Evolutionary conservation across 1,140 invertebrate genomes (phyloP), one percentile per base, ranked within the genome.

Genomic region (Drosophila ficusphila): DNA sequence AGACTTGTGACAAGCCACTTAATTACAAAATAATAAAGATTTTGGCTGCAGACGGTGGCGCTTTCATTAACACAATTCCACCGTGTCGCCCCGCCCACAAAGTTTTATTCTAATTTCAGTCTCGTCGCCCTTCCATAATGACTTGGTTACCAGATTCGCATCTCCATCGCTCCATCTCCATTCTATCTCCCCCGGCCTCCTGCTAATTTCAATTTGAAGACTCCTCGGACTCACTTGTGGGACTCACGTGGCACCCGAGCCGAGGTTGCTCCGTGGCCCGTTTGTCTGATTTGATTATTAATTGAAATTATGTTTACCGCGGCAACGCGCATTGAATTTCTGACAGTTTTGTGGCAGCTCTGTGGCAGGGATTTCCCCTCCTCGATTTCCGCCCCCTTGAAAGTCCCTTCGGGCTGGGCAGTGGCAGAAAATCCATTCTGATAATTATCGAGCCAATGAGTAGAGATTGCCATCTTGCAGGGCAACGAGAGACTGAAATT

Each of bases 21-120:
- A 82, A 88, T 86, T 88, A 86, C 72, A 82, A 86, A 86, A 86
- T 86, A 86, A 86, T 86, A 88, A 83, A 88, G 82, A 86, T 86
- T 88, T 81, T 52, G 41, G 33, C 53, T 33, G 54, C 81, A 82
- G 81, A 79, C 73, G 44, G 54, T 44, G 69, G 29, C 16, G 69
- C 61, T 42, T 68, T 86, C 77, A 81, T 86, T 86, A 79, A 86
- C 76, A 86, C 79, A 86, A 79, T 83, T 83, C 70, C 44, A 49
- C 14, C 49, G 39, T 46, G 29, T 46, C 54, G n/a, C n/a, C 36
- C 46, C 29, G 11, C 19, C 34, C 16, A 33, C 41, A 25, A 49
- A 68, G 58, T 79, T 49, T 76, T 79, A 79, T 75, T 85, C 60
- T 74, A 86, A 88, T 88, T 83, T 81, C 64, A 56, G 64, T 51